Evolutionary conservation across 2,797 vertebrate species (phyloP), one percentile per base, ranked within the genome.

Genomic region (Artibeus jamaicensis): DNA sequence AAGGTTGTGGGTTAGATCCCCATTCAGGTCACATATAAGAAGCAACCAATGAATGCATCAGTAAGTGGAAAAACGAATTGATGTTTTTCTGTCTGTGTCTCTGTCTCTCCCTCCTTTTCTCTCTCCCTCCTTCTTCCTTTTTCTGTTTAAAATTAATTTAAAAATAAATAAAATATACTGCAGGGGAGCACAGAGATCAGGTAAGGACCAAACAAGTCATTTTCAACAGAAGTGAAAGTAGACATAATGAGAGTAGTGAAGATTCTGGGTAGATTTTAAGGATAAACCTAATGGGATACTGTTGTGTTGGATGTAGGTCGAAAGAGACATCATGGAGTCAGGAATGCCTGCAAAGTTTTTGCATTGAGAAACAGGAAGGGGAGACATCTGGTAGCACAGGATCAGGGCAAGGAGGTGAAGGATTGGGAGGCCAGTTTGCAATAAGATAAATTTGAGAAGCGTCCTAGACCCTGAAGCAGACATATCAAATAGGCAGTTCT

Each of bases 241-340:
- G 46, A 95, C 9, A 62, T 65, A n/a, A 55, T 48, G 44, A 82
- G 81, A 59, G 24, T 29, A 78, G 44, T 11, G 55, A 44, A 90
- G 12, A 70, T 86, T 65, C 37, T 65, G 48, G 32, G 12, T 83
- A 19, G 19, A 55, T 85, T 76, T 92, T 53, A 62, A 92, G 2
- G 5, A 0, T n/a, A 53, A 44, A 53, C 9, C 11, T 29, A 65
- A 34, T 9, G 78, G 46, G 67, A 73, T 42, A 18, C 44, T 34
- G n/a, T 71, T 74, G 5, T 26, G 3, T 9, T 84, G 65, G 19
- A 48, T 21, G 6, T 85, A 24, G 29, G 32, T 7, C 48, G 12
- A 78, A 34, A 91, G 50, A 88, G 70, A 68, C 67, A 79, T 37
- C 84, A 73, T 79, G 34, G 10, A 53, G 22, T 67, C 21, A 74